phyloP scores from a whole-genome alignment of 2,113 vertebrate species.

The Mystacornis crossleyi region DNA sequence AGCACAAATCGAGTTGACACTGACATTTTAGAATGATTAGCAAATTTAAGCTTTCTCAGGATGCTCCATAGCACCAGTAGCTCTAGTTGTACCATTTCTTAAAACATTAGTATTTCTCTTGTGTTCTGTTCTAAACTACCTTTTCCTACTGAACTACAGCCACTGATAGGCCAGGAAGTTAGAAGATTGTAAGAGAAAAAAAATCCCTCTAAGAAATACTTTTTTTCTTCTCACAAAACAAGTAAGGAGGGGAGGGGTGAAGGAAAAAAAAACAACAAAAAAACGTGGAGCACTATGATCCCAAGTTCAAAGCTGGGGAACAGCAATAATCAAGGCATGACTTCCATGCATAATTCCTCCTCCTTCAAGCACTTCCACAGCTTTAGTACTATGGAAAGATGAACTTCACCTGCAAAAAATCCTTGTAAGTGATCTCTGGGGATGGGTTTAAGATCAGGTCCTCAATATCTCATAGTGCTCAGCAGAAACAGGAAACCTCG shows the following conservation, averaged over 20 bases:
- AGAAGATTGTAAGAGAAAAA: background rate
- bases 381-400: background rate
- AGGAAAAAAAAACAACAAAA: background rate
- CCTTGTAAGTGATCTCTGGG: background rate
- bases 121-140: background rate
- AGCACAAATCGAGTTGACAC: background rate
- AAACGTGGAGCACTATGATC: background rate
- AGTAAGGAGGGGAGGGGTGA: rapidly evolving
- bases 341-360: background rate
- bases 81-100: background rate
- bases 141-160: background rate
- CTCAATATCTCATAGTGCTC: rapidly evolving
- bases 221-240: background rate
- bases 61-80: background rate
- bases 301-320: background rate
- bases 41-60: background rate
- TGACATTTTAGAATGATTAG: background rate
- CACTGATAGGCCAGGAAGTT: background rate
- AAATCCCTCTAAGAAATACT: rapidly evolving
- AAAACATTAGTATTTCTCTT: background rate
- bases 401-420: background rate
- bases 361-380: background rate
- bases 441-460: background rate
- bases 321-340: background rate
- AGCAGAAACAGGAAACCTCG: background rate